These are phyloP conservation scores for Ataeniobius toweri DNA, from an alignment of 2,797 vertebrate genomes.

Conservation along the genomic window DNA sequence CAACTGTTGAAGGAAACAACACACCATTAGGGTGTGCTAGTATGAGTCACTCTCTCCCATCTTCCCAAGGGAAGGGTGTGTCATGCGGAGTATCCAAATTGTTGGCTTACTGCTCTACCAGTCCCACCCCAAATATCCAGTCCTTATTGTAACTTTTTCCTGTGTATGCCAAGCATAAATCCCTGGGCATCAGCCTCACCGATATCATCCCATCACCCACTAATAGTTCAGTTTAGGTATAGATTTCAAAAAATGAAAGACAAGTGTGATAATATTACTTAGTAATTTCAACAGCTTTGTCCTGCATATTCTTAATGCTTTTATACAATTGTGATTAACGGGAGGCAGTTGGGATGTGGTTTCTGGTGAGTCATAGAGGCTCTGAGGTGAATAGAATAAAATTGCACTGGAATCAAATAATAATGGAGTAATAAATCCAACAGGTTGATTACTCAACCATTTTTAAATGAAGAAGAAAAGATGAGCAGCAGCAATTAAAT, in stretches of 20 bases:
- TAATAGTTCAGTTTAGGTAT: constrained; percentile 22
- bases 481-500: not conserved
- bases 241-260: constrained; percentile 22
- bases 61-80: constrained; percentile 46
- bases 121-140: constrained; percentile 20
- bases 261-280: not conserved
- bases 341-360: constrained; percentile 16
- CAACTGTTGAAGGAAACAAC: constrained; percentile 11
- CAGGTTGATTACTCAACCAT: constrained; percentile 10
- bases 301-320: constrained; percentile 37
- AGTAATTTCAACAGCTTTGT: constrained; percentile 22
- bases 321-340: constrained; percentile 21
- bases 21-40: constrained; percentile 34
- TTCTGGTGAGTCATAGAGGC: constrained; percentile 51
- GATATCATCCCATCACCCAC: constrained; percentile 15
- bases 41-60: constrained; percentile 52
- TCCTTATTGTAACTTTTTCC: constrained; percentile 22
- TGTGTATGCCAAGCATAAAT: constrained; percentile 27
- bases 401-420: not conserved
- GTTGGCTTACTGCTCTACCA: constrained; percentile 29
- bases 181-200: constrained; percentile 6
- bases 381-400: constrained; percentile 11
- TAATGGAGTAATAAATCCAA: constrained; percentile 4
- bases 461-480: not conserved
- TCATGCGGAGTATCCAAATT: constrained; percentile 12